Conservation (phyloP, 2,888 invertebrate genomes). For the Alviniconcha strummeri region DNA sequence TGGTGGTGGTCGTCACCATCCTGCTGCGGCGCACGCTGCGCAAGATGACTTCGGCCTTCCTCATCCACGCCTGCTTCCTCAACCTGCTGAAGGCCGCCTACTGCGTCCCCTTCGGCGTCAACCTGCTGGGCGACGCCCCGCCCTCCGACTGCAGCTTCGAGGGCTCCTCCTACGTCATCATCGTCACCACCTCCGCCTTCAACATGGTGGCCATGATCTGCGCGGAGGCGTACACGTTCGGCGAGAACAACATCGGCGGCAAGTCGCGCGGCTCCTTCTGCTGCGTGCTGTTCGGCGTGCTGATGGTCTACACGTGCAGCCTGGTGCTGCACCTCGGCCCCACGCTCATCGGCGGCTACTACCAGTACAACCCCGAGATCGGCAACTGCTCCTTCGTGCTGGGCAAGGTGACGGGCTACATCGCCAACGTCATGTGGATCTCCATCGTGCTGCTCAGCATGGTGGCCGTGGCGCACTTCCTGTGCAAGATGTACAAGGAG, state of each 20-base stretch:
- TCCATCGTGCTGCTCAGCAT: slow-evolving; percentile 69
- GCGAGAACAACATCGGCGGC: slow-evolving; percentile 68
- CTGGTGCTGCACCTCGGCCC: slow-evolving; percentile 73
- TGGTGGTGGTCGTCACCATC: slow-evolving; percentile 64
- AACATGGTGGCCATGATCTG: slow-evolving; percentile 74
- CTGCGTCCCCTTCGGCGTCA: slow-evolving; percentile 71
- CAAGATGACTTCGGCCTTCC: slow-evolving; percentile 71
- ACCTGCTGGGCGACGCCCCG: slow-evolving; percentile 62
- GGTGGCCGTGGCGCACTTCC: slow-evolving; percentile 67
- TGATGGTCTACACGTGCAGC: slow-evolving; percentile 72
- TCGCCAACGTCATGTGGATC: slow-evolving; percentile 73
- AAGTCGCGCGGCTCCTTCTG: slow-evolving; percentile 68
- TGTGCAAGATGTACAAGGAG: slow-evolving; percentile 70
- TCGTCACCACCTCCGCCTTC: slow-evolving; percentile 72
- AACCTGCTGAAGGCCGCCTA: slow-evolving; percentile 70
- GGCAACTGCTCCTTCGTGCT: slow-evolving; percentile 72
- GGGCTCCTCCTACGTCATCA: slow-evolving; percentile 70
- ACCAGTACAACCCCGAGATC: slow-evolving; percentile 71
- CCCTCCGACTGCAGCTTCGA: slow-evolving; percentile 68
- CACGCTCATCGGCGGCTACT: slow-evolving; percentile 73
- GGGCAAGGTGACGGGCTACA: slow-evolving; percentile 70
- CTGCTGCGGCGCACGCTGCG: slow-evolving; percentile 62
- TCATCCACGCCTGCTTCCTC: slow-evolving; percentile 71
- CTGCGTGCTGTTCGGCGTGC: slow-evolving; percentile 71
- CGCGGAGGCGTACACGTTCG: slow-evolving; percentile 72